These are phyloP conservation scores for Brachypterus glaber DNA, from an alignment of 2,888 invertebrate genomes.

Conservation along the genomic window DNA sequence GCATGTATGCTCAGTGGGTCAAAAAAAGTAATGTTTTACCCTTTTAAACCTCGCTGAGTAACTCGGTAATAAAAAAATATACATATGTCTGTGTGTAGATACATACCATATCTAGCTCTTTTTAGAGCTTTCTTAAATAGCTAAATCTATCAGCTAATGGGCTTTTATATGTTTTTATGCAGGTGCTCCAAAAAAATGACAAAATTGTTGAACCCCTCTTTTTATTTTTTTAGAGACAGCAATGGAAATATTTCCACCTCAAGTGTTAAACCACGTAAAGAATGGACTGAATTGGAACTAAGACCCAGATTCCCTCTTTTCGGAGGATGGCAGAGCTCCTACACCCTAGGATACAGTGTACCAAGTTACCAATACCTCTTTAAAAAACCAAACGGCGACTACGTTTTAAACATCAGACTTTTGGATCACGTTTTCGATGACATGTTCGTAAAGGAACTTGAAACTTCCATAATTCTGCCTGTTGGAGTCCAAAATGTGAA, in stretches of 20 bases:
- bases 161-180: background rate
- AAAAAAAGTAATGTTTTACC: too few species aligned
- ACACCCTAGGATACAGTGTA: slow-evolving; percentile 85
- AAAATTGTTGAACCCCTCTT: too few species aligned
- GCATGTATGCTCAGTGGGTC: too few species aligned
- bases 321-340: slow-evolving; percentile 98
- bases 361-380: slow-evolving; percentile 95
- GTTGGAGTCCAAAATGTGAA: slow-evolving; percentile 82
- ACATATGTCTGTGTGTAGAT: too few species aligned
- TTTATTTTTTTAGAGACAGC: slow-evolving; percentile 82
- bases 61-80: too few species aligned
- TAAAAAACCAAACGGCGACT: slow-evolving; percentile 62
- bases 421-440: slow-evolving; percentile 96
- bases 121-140: too few species aligned
- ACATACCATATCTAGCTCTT: too few species aligned
- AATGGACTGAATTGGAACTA: slow-evolving; percentile 92
- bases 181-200: too few species aligned
- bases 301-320: slow-evolving; percentile 94
- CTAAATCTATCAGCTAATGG: background rate
- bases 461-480: slow-evolving; percentile 84
- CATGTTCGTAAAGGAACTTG: slow-evolving; percentile 84
- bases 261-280: slow-evolving; percentile 76
- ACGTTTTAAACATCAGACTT: slow-evolving; percentile 84
- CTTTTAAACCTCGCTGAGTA: too few species aligned
- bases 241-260: slow-evolving; percentile 99